These are phyloP conservation scores for Mactromeris polynyma DNA, from an alignment of 2,888 invertebrate species.

Conservation along the genomic window DNA sequence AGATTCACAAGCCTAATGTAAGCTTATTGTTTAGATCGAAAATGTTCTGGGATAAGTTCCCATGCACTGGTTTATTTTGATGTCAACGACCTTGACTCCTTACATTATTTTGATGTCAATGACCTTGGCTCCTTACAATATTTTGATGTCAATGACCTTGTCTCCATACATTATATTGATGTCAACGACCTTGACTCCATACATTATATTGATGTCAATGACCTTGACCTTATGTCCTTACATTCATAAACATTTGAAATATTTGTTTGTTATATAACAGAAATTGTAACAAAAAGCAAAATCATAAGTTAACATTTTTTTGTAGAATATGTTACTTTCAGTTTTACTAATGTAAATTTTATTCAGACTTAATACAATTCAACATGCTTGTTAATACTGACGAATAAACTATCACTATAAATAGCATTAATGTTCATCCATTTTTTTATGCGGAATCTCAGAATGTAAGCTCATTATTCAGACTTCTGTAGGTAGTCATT, in stretches of 20 bases:
- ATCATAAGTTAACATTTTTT: background rate
- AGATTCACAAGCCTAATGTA: too few relatives aligned
- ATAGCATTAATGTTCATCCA: background rate
- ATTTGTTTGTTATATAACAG: background rate
- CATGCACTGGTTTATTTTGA: background rate
- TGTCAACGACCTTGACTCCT: background rate
- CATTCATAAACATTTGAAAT: background rate
- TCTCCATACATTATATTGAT: background rate
- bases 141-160: background rate
- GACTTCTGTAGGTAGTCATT: background rate
- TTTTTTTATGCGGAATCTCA: conserved; percentile 28
- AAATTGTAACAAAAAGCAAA: background rate
- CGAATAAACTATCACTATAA: too few relatives aligned
- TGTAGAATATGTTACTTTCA: background rate
- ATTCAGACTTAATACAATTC: background rate
- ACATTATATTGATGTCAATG: background rate
- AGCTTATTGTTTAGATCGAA: too few relatives aligned
- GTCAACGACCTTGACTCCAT: background rate
- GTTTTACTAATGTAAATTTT: background rate
- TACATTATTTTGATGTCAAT: background rate
- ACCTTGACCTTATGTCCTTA: background rate
- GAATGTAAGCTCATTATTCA: background rate
- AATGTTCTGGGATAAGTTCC: too few relatives aligned
- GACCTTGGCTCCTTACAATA: background rate
- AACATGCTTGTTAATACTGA: background rate